Conservation (phyloP, 1,140 invertebrate species). For the Macrobrachium nipponense region DNA sequence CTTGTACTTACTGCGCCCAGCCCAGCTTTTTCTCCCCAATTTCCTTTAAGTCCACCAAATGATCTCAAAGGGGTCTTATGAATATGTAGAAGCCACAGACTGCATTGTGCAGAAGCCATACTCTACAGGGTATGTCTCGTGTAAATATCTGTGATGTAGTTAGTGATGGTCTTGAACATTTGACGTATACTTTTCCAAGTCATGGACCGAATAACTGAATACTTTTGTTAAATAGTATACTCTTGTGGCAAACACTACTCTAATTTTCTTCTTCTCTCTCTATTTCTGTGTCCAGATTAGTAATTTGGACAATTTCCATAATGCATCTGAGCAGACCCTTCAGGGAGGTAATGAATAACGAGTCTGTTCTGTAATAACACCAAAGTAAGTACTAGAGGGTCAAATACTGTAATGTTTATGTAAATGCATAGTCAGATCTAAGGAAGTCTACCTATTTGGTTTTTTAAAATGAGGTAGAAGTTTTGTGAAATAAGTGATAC, state of each 20-base stretch:
- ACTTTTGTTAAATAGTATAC: background rate
- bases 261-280: constrained; percentile 21
- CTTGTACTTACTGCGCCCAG: constrained; percentile 28
- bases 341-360: constrained; percentile 29
- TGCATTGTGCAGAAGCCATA: constrained; percentile 26
- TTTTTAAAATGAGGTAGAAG: background rate
- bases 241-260: constrained; percentile 1
- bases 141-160: constrained; percentile 49
- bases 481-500: background rate
- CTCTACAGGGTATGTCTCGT: constrained; percentile 33
- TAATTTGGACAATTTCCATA: constrained; percentile 15
- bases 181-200: background rate
- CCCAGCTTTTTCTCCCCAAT: constrained; percentile 9
- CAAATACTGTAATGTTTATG: constrained; percentile 7
- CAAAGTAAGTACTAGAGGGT: constrained; percentile 19
- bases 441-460: background rate
- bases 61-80: constrained; percentile 46
- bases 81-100: constrained; percentile 23
- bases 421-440: constrained; percentile 1
- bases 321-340: constrained; percentile 22
- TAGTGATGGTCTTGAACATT: constrained; percentile 40
- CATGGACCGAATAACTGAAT: too few relatives aligned
- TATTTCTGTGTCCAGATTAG: constrained; percentile 30
- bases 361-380: constrained; percentile 21
- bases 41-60: constrained; percentile 36